Percentiles rank a stretch among this genome's conserved stretches.
These are phyloP conservation scores for Gorsachius magnificus DNA, from an alignment of 2,797 vertebrate genomes.

Conservation along the genomic window DNA sequence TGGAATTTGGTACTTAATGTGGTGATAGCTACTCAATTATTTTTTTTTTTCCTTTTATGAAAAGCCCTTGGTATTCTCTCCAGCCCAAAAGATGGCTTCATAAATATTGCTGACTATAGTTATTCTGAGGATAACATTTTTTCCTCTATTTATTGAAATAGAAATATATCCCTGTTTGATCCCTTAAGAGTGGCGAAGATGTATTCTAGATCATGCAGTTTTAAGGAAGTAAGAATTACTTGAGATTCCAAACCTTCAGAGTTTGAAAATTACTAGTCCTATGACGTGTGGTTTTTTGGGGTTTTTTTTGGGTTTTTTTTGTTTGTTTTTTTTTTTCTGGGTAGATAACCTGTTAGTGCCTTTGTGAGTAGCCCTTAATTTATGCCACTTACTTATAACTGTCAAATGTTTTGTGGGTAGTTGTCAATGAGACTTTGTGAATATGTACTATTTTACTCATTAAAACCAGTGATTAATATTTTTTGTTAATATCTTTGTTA, in stretches of 20 bases:
- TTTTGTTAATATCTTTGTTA: not conserved
- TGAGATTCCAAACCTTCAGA: not conserved
- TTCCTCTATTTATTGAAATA: not conserved
- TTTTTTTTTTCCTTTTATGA: not conserved
- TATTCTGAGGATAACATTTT: not conserved
- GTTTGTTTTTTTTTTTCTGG: not conserved
- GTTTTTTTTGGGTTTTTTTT: too few relatives aligned
- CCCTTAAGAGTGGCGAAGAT: not conserved
- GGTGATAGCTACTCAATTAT: not conserved
- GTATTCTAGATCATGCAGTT: not conserved
- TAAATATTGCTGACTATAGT: not conserved
- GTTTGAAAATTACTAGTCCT: not conserved
- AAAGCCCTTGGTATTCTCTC: not conserved
- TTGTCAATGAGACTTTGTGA: not conserved
- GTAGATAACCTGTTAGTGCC: not conserved
- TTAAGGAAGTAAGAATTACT: not conserved
- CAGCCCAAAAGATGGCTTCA: not conserved
- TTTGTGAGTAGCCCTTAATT: not conserved
- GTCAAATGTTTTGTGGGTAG: not conserved
- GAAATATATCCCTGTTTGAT: not conserved
- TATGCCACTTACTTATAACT: not conserved
- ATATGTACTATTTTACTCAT: not conserved
- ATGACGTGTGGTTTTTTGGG: not conserved
- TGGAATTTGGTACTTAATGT: not conserved
- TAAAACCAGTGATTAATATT: not conserved